Percentiles rank a stretch among this genome's conserved stretches.
Evolutionary conservation across 1,140 invertebrate species (phyloP).

Genomic region (Ceratina australensis): DNA sequence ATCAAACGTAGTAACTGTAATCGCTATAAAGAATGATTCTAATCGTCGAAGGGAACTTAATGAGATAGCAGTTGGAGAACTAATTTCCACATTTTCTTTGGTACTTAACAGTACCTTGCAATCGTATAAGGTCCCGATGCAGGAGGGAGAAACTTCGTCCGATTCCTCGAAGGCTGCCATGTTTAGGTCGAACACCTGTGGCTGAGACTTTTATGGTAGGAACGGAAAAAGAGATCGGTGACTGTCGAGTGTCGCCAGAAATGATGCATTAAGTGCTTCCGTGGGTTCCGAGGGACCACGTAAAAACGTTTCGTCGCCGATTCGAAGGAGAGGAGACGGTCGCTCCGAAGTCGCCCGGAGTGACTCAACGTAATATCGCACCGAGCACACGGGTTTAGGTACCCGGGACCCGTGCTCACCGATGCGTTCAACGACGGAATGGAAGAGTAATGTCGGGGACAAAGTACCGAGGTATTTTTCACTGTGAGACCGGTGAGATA

Average conservation of each 20-base stretch:
- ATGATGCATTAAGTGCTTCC: constrained; percentile 51
- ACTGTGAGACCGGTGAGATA: constrained; percentile 34
- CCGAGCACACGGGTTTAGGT: neutral
- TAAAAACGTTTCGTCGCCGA: neutral
- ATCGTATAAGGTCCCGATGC: constrained; percentile 65
- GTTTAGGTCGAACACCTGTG: constrained; percentile 70
- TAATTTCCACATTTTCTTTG: constrained; percentile 52
- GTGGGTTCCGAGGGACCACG: neutral
- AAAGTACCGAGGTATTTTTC: constrained; percentile 14
- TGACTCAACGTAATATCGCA: constrained; percentile 11
- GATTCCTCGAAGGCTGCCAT: constrained; percentile 68
- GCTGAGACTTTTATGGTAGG: constrained; percentile 57
- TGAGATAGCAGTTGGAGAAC: neutral
- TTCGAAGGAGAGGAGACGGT: neutral
- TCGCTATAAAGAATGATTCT: no score
- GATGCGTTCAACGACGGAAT: constrained; percentile 45
- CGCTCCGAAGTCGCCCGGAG: neutral
- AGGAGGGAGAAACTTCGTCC: constrained; percentile 51
- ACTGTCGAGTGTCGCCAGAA: constrained; percentile 43
- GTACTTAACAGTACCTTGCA: constrained; percentile 20
- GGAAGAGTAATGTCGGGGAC: constrained; percentile 44
- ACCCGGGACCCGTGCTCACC: constrained; percentile 20
- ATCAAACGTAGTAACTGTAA: no score
- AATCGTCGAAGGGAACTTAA: no score
- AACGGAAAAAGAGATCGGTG: constrained; percentile 45